Evolutionary conservation across 1,140 invertebrate genomes (phyloP).

Genomic region (Plutomurus gul): DNA sequence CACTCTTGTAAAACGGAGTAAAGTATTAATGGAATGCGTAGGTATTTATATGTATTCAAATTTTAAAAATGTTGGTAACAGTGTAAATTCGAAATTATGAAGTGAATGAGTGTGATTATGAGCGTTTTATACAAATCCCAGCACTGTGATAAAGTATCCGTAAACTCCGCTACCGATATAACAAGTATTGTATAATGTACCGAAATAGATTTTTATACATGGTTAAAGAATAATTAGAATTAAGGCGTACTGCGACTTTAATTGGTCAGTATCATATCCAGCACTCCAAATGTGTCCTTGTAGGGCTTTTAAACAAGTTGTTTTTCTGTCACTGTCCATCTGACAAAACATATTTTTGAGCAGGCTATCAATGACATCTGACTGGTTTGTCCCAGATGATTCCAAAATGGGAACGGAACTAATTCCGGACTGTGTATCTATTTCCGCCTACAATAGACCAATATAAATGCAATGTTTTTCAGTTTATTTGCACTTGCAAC

Average conservation of each 20-base stretch:
- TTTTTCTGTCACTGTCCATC: conserved; percentile 80
- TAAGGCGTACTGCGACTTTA: conserved; percentile 85
- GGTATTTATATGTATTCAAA: too few species aligned
- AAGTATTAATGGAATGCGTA: too few species aligned
- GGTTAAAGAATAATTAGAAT: background rate
- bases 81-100: too few species aligned
- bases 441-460: conserved; percentile 61
- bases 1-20: too few species aligned
- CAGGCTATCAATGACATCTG: conserved; percentile 58
- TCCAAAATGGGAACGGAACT: conserved; percentile 58
- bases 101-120: too few species aligned
- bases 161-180: too few species aligned
- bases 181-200: background rate
- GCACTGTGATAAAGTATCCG: too few species aligned
- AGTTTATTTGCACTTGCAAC: too few species aligned
- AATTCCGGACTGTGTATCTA: conserved; percentile 64
- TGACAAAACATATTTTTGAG: conserved; percentile 74
- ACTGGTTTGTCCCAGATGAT: background rate
- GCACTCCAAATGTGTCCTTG: conserved; percentile 87
- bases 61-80: background rate
- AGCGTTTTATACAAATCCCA: too few species aligned
- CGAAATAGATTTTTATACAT: background rate
- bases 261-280: conserved; percentile 74
- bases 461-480: too few species aligned
- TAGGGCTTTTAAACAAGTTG: conserved; percentile 77